Percentiles rank a stretch among this genome's conserved stretches.
Evolutionary conservation across 2,797 vertebrate species (phyloP).

Genomic region (Masticophis lateralis): DNA sequence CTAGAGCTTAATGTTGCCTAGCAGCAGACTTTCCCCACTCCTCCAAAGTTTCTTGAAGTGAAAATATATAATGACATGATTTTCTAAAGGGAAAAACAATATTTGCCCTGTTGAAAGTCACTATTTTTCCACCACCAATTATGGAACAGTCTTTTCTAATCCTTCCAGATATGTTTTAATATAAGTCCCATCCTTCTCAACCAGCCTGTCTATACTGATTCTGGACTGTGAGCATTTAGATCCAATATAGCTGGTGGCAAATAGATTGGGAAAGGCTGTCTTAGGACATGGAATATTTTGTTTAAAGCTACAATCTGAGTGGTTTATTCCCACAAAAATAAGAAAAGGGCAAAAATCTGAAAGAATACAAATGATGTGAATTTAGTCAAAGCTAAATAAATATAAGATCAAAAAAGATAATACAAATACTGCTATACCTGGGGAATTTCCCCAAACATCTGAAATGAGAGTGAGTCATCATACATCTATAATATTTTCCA

Average conservation of each 20-base stretch:
- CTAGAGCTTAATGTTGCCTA: not conserved
- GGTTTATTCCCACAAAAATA: not conserved
- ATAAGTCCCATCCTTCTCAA: not conserved
- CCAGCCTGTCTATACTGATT: not conserved
- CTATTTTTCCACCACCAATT: not conserved
- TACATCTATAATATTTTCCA: slow-evolving; percentile 25
- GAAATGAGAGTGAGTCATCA: not conserved
- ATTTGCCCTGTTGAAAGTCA: not conserved
- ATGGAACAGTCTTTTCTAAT: not conserved
- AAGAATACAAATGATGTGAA: not conserved
- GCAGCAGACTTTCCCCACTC: not conserved
- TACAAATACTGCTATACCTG: not conserved
- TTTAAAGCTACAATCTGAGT: not conserved
- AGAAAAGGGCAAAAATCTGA: not conserved
- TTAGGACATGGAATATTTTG: not conserved
- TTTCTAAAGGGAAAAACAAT: not conserved
- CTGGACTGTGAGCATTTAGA: not conserved
- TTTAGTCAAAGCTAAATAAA: not conserved
- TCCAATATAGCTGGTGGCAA: not conserved
- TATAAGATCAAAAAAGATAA: not conserved
- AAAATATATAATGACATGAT: not conserved
- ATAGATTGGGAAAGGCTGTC: not conserved
- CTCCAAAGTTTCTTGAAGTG: not conserved
- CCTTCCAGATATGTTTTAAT: not conserved
- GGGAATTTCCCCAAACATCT: not conserved